Evolutionary conservation across 1,140 invertebrate genomes (phyloP).

Genomic region (Microplitis mediator): DNA sequence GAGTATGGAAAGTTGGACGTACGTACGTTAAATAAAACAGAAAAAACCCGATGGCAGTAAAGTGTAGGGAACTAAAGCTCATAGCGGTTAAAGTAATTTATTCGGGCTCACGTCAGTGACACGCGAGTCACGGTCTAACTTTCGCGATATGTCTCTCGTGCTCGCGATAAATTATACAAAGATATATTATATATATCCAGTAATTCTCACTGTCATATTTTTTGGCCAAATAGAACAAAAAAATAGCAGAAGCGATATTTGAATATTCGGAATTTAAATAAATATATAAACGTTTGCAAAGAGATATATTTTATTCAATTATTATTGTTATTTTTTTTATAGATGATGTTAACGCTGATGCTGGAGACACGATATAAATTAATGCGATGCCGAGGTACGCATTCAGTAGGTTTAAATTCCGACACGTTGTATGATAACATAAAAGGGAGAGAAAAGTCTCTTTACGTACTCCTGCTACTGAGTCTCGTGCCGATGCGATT

Average conservation of each 20-base stretch:
- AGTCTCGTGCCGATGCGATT: constrained; percentile 25
- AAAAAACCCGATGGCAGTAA: not conserved
- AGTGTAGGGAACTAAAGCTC: not conserved
- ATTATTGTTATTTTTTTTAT: not conserved
- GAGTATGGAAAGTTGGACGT: too few species aligned
- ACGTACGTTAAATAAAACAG: too few species aligned
- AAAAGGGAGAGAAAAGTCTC: constrained; percentile 13
- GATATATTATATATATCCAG: not conserved
- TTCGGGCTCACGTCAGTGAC: not conserved
- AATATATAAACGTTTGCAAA: too few species aligned
- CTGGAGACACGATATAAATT: constrained; percentile 12
- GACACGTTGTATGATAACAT: constrained; percentile 4
- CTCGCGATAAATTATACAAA: not conserved
- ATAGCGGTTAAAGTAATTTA: not conserved
- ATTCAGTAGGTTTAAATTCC: constrained; percentile 17
- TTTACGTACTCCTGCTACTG: not conserved
- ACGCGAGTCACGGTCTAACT: not conserved
- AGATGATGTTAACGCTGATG: not conserved
- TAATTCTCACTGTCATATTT: too few species aligned
- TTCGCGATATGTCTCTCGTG: not conserved
- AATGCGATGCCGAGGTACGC: not conserved
- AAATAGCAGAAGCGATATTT: not conserved
- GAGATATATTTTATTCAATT: too few species aligned
- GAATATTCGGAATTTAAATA: too few species aligned
- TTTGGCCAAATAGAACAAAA: not conserved